phyloP scores from a whole-genome alignment of 2,113 vertebrate species.

The Proteles cristata region DNA sequence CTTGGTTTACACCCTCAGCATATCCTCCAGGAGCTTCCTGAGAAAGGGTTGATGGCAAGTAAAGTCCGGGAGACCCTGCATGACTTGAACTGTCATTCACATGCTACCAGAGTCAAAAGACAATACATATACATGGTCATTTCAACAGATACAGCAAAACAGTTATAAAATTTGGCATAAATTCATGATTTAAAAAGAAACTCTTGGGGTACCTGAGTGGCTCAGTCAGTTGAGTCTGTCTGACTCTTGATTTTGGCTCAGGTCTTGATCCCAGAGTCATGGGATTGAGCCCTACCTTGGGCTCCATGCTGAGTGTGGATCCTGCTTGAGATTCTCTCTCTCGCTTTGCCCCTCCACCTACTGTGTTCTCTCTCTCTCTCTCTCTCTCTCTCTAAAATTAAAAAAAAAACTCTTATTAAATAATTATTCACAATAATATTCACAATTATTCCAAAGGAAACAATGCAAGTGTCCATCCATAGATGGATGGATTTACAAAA shows the following conservation, averaged over 20 bases:
- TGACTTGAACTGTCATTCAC: neutral
- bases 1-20: neutral
- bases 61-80: neutral
- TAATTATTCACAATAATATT: conserved; percentile 7
- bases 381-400: too few relatives aligned
- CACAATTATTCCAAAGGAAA: too few relatives aligned
- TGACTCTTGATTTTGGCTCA: too few relatives aligned
- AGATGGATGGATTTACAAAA: neutral
- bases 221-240: too few relatives aligned
- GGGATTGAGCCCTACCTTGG: too few relatives aligned
- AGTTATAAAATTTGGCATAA: conserved; percentile 20
- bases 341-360: too few relatives aligned
- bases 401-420: conserved; percentile 9
- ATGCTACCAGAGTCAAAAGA: neutral
- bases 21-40: neutral
- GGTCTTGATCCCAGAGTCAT: too few relatives aligned
- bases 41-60: neutral
- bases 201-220: neutral
- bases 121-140: neutral
- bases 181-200: conserved; percentile 41
- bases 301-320: too few relatives aligned
- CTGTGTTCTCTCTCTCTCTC: too few relatives aligned
- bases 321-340: too few relatives aligned
- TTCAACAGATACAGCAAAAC: neutral
- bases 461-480: neutral